Base-by-base conservation (phyloP, 2,888 invertebrate genomes). In the Xestia rhomboidea region DNA sequence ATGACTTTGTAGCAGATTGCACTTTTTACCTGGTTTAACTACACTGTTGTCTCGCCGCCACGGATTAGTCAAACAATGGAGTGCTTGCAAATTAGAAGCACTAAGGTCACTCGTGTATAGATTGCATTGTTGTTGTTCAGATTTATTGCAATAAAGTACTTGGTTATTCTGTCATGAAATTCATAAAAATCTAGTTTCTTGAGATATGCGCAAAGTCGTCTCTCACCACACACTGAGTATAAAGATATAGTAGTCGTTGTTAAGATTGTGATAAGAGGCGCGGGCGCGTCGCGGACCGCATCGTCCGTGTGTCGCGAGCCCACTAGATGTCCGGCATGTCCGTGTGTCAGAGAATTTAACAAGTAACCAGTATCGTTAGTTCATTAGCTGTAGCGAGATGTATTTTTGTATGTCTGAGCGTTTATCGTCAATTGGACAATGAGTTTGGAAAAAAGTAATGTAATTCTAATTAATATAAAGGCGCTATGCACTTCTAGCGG, bases 321-420 rank as follows among this genome's bases (percentile, higher is more conserved):
- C 76, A 78, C 79, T 84, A 84, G 68, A 51, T 81, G 64, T 66
- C 46, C 75, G 66, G 44, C 46, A 30, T 57, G 80, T 76, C 57
- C 80, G 79, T 68, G 77, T 77, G 78, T 69, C 79, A 91, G 87
- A 90, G 90, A 92, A 91, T 92, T 91, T 92, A 91, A 76, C 80
- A 79, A 85, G 54, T 85, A 62, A 83, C 54, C 83, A 73, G 68
- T 90, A 90, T 89, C 86, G 90, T 92, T 94, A 95, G 93, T 95
- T 95, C 93, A 91, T 94, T 95, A 95, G 93, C 78, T 88, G 93
- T 95, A 95, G 94, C 84, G 92, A 95, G 92, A 95, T 94, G 93
- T 96, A 96, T 96, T 96, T 96, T 96, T 96, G 94, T 96, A 96
- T 93, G 91, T 91, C 91, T 88, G 89, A 91, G 89, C 91, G 90